Evolutionary conservation across 1,140 invertebrate species (phyloP).

Genomic region (Drosophila setifemur): DNA sequence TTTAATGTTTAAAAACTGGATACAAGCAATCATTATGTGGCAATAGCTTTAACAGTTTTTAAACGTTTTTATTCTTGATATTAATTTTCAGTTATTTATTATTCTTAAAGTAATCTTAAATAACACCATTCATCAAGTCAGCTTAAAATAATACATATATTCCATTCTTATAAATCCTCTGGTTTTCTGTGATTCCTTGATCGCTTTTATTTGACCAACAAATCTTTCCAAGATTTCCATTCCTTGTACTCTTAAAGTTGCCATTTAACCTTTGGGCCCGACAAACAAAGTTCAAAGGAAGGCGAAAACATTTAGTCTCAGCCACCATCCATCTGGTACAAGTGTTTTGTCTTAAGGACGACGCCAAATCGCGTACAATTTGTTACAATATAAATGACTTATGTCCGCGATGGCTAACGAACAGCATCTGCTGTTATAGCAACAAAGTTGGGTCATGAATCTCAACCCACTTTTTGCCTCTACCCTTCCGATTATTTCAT

Average conservation of each 20-base stretch:
- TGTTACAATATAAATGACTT: conserved; percentile 81
- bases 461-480: background rate
- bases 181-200: no score
- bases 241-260: conserved; percentile 41
- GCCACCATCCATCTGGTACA: conserved; percentile 46
- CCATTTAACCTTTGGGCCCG: conserved; percentile 54
- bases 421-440: conserved; percentile 57
- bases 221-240: conserved; percentile 14
- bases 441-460: conserved; percentile 32
- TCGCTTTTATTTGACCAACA: conserved; percentile 38
- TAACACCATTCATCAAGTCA: no score
- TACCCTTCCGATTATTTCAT: conserved; percentile 27
- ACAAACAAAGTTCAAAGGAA: conserved; percentile 61
- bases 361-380: conserved; percentile 75
- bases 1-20: no score
- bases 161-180: no score
- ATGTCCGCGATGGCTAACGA: conserved; percentile 66
- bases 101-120: no score
- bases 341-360: conserved; percentile 50
- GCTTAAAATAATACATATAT: background rate
- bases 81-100: no score
- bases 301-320: conserved; percentile 65
- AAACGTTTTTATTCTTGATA: no score
- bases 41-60: no score
- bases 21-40: no score